Base-by-base conservation (phyloP, 2,113 vertebrate genomes). In the Pluvianellus socialis region DNA sequence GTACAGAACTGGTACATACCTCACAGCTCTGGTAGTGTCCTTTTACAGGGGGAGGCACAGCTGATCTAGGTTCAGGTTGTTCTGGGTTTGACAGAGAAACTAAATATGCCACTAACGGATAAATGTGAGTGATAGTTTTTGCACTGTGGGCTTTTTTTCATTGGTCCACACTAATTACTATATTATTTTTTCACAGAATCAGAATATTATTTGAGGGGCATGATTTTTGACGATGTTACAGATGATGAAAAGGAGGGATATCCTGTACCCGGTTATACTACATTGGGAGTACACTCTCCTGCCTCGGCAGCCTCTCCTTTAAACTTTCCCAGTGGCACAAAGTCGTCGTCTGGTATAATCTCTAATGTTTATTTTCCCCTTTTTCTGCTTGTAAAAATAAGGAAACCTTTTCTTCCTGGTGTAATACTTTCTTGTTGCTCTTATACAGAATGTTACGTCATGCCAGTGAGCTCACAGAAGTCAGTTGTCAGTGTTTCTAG, bases 281-380 rank as follows among this genome's bases (percentile, higher is more conserved):
- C 33, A 30, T 79, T 66, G 53, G 82, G 95, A 93, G 85, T 91
- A 18, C 23, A 5, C 14, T 94, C 81, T 24, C 58, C 86, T 92
- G 67, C 83, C 85, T 96, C 89, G 58, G 50, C 87, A 20, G 28
- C 73, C 16, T 90, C 96, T 59, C 79, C 95, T 33, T 33, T 70
- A 91, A 88, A 81, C 42, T 67, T 90, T 66, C 90, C 38, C 65
- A 88, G 88, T 74, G 94, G 86, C 28, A 28, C 71, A 65, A 92
- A 83, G 30, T 53, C 96, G 61, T 83, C 73, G 23, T 62, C 96
- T 91, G 98, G 99, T 99, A 98, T 79, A 26, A 65, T 14, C 40
- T 81, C 62, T 68, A 35, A 18, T 61, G 5, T 65, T 20, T 75
- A 35, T 76, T 53, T 61, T 77, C 45, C 7, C 9, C 7, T 12